phyloP scores from a whole-genome alignment of 2,113 vertebrate genomes.

The Eulemur rufifrons region DNA sequence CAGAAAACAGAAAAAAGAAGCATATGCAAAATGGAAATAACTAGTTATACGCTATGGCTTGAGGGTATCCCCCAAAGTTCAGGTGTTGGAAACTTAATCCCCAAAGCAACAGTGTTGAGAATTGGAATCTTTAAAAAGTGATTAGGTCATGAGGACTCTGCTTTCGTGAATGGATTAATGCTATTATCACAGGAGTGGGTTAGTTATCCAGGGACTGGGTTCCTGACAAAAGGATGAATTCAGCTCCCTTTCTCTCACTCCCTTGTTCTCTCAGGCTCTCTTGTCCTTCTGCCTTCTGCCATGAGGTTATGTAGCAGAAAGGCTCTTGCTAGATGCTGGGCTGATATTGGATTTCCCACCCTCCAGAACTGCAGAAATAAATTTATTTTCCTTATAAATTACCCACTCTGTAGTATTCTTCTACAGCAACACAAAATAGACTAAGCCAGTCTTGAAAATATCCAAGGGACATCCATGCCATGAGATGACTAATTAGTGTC shows the following conservation, averaged over 20 bases:
- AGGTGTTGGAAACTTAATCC: neutral
- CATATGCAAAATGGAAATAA: conserved; percentile 32
- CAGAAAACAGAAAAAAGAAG: conserved; percentile 14
- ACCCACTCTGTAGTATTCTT: neutral
- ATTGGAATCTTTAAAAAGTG: neutral
- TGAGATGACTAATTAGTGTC: conserved; percentile 55
- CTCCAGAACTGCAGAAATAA: neutral
- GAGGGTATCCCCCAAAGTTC: neutral
- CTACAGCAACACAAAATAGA: neutral
- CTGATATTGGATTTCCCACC: neutral
- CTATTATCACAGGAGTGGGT: neutral
- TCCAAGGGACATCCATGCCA: conserved; percentile 41
- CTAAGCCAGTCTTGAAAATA: neutral
- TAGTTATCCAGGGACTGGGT: neutral
- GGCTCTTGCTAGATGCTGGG: neutral
- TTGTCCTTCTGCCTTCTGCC: neutral
- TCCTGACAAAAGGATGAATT: neutral
- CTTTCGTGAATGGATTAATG: neutral
- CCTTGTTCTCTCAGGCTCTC: neutral
- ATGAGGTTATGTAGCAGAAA: neutral
- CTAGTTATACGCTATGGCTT: neutral
- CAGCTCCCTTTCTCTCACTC: neutral
- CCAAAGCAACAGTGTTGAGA: neutral
- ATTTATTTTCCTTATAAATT: neutral
- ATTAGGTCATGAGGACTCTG: neutral